Evolutionary conservation across 2,797 vertebrate genomes (phyloP).

Genomic region (Tiaroga cobitis): DNA sequence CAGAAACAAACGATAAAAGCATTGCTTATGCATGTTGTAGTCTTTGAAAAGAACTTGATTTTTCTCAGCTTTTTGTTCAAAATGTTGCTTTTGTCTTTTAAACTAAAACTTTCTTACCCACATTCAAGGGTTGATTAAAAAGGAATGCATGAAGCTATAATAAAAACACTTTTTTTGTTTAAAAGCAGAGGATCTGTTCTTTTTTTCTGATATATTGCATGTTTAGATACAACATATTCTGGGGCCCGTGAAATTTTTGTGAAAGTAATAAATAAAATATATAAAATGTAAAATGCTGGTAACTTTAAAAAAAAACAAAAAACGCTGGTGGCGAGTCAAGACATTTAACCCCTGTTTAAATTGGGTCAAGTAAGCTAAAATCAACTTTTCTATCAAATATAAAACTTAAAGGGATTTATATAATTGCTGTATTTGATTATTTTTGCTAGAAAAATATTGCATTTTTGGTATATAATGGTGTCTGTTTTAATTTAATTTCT

Average conservation of each 20-base stretch:
- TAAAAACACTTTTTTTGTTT: too few relatives aligned
- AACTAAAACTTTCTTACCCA: too few relatives aligned
- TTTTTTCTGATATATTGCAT: background rate
- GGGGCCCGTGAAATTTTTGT: background rate
- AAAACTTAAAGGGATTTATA: too few relatives aligned
- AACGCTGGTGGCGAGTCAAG: background rate
- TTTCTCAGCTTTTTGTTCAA: too few relatives aligned
- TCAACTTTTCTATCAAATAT: background rate
- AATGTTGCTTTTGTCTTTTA: too few relatives aligned
- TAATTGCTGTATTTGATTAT: background rate
- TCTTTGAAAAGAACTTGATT: too few relatives aligned
- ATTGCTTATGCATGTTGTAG: too few relatives aligned
- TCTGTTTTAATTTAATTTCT: background rate
- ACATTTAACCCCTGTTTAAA: background rate
- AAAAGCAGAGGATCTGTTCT: background rate
- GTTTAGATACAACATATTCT: background rate
- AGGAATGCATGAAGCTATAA: background rate
- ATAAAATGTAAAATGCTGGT: rapidly evolving
- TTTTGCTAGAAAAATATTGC: background rate
- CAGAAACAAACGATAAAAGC: too few relatives aligned
- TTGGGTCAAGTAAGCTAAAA: background rate
- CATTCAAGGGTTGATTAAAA: background rate
- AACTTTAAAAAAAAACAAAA: too few relatives aligned
- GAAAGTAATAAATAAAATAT: background rate
- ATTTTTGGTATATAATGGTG: background rate